These are phyloP conservation scores for Lates calcarifer DNA, from an alignment of 2,113 vertebrate genomes.

Conservation along the genomic window DNA sequence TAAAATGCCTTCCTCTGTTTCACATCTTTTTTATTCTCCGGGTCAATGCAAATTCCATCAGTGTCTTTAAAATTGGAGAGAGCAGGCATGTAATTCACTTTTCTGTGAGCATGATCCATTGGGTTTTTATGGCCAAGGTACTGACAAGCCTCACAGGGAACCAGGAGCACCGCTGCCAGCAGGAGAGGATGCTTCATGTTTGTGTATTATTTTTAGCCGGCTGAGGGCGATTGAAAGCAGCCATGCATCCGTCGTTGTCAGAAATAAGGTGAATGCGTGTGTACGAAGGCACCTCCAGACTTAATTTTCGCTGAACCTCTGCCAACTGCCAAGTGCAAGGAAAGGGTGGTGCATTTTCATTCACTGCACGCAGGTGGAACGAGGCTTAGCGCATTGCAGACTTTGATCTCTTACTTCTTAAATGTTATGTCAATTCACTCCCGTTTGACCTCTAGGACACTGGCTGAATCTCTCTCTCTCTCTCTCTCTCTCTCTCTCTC, in stretches of 20 bases:
- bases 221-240: constrained; percentile 46
- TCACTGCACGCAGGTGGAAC: constrained; percentile 53
- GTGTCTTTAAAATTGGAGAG: constrained; percentile 43
- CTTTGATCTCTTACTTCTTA: constrained; percentile 65
- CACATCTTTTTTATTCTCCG: constrained; percentile 14
- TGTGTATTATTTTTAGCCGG: constrained; percentile 58
- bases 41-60: constrained; percentile 58
- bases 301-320: constrained; percentile 48
- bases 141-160: constrained; percentile 34
- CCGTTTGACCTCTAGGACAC: constrained; percentile 59
- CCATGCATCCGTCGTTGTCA: constrained; percentile 14
- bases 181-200: constrained; percentile 54
- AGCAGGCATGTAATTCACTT: constrained; percentile 55
- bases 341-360: constrained; percentile 57
- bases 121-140: constrained; percentile 47
- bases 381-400: constrained; percentile 68
- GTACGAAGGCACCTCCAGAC: constrained; percentile 29
- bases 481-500: too few species aligned
- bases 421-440: constrained; percentile 58
- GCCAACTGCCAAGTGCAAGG: constrained; percentile 50
- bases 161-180: constrained; percentile 29
- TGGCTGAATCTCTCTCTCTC: not conserved
- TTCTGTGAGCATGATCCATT: constrained; percentile 40
- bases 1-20: constrained; percentile 37
- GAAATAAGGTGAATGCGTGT: constrained; percentile 40